Base-by-base conservation (phyloP, 2,888 invertebrate genomes). In the Melipona beecheii region DNA sequence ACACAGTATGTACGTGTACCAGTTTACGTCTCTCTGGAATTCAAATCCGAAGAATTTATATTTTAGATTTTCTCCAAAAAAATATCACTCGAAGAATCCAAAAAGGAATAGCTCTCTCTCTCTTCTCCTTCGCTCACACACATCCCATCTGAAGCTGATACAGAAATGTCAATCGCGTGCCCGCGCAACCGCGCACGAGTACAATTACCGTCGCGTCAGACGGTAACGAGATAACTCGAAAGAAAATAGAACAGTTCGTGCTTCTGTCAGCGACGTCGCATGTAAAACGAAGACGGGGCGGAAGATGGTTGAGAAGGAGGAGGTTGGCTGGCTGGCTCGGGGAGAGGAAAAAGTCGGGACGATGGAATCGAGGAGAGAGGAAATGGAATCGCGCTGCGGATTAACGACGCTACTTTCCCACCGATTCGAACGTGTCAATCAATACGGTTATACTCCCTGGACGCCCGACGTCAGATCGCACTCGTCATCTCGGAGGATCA, bases 341-440 rank as follows among this genome's bases (percentile, higher is more conserved):
- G 11, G 36, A 70, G 62, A 5, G 65, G 9, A 27, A 68, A 66
- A 71, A 66, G 65, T 62, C 68, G 54, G 54, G 58, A 54, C 15
- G 64, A 24, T 27, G 60, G 43, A 31, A 68, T 52, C 19, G 64
- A 49, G 64, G 43, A 43, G 49, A 60, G 66, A 68, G 36, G 68
- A 76, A 79, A 78, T 71, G 70, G 78, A 56, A 85, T 85, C 89
- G 89, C 87, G 89, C 84, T 69, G 72, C 27, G 68, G 83, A 79
- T 84, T 89, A 89, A 89, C 79, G 87, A 84, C 64, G 84, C 89
- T 77, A 89, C 89, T 89, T 87, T 81, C 70, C 78, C 65, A 70
- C 66, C 65, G 86, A 86, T 84, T 86, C 79, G 79, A 83, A 87
- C 78, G 84, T 65, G 86, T 86, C 87, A 83, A 84, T 89, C 87